Conservation (phyloP, 2,888 invertebrate genomes). For the Drosophila kambysellisi region DNA sequence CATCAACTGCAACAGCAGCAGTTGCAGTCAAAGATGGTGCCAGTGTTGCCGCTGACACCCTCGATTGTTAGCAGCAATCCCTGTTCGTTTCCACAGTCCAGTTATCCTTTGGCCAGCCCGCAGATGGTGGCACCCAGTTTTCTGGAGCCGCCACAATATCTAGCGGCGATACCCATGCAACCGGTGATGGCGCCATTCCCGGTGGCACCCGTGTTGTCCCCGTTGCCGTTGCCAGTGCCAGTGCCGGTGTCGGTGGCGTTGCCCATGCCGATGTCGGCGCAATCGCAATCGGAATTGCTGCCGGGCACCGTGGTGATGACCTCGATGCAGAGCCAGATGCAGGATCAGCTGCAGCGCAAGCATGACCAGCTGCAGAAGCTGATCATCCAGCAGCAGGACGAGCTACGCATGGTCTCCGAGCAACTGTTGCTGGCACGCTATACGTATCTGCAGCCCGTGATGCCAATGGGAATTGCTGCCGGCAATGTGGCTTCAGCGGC, state of each 20-base stretch:
- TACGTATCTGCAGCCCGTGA: constrained; percentile 87
- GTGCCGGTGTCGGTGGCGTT: constrained; percentile 82
- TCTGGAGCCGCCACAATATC: constrained; percentile 86
- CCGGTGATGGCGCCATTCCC: constrained; percentile 86
- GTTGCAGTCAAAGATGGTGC: constrained; percentile 74
- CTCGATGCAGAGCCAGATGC: constrained; percentile 87
- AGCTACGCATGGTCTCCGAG: constrained; percentile 93
- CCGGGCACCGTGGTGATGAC: constrained; percentile 86
- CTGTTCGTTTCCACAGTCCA: constrained; percentile 86
- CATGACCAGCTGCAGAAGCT: constrained; percentile 94
- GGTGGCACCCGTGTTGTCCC: constrained; percentile 86
- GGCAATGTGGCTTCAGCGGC: constrained; percentile 48
- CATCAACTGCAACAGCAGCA: constrained; percentile 56
- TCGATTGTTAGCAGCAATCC: constrained; percentile 77
- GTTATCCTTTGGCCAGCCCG: constrained; percentile 85
- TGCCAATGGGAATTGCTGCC: constrained; percentile 73
- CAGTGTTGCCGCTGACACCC: constrained; percentile 69
- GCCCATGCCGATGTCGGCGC: constrained; percentile 80
- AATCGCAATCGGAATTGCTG: constrained; percentile 72
- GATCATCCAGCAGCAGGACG: constrained; percentile 94
- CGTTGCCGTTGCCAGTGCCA: constrained; percentile 85
- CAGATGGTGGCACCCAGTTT: constrained; percentile 83
- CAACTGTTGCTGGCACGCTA: constrained; percentile 93
- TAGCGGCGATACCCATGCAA: constrained; percentile 87
- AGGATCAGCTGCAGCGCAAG: constrained; percentile 92